Evolutionary conservation across 2,888 invertebrate species (phyloP), one percentile per base, ranked within the genome.

Genomic region (Hesperia comma): DNA sequence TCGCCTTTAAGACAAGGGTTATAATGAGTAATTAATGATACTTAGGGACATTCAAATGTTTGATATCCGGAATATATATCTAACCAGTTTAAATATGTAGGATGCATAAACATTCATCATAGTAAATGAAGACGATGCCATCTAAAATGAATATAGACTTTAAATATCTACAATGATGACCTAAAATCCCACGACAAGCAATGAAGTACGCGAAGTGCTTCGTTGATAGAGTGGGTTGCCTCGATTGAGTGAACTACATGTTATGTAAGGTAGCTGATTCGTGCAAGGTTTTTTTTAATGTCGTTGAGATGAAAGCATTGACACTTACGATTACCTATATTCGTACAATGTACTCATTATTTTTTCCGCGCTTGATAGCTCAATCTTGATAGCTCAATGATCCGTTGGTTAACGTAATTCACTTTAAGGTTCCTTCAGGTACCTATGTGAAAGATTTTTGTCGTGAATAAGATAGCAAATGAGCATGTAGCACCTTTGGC

Each of bases 171-270:
- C 12, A 4, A 10, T 19, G 53, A 58, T 43, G 43, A 54, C 41
- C 14, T 15, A 54, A 33, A 54, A 60, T 54, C 2, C 33, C 12
- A 21, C 19, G 10, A 53, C 6, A 37, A 8, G 17, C 19, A 10
- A 17, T 17, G 8, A 41, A 57, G 17, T 19, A 37, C 54, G 32
- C 7, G 26, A 8, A 21, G 12, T 14, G 17, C 5, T 5, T 7
- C 58, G 32, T 54, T 21, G 58, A 53, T 53, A 62, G 33, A 70
- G 67, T 69, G 51, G 74, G 57, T 72, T 77, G 73, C 82, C 82
- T 82, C 79, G 80, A 69, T 77, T 76, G 74, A 77, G 68, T 80
- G 76, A 77, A 77, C 83, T 72, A 82, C 71, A 78, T 82, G 76
- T 79, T 79, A 79, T 78, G 76, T 75, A 76, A 74, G 63, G 60